Evolutionary conservation across 2,888 invertebrate genomes (phyloP).

Genomic region (Tetanocera ferruginea): DNA sequence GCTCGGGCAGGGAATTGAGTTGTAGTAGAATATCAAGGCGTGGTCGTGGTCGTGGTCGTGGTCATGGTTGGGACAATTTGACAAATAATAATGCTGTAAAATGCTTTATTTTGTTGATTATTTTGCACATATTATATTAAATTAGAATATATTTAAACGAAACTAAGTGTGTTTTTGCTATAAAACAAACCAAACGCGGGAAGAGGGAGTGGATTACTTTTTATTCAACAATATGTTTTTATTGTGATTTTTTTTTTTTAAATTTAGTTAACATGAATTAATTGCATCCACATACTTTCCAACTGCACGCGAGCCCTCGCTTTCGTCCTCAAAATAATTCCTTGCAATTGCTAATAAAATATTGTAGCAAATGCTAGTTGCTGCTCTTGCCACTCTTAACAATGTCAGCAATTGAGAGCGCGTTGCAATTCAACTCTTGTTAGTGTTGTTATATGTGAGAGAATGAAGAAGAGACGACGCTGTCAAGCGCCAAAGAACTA

Average conservation of each 20-base stretch:
- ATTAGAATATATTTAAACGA: slow-evolving; percentile 14
- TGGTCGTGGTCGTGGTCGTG: slow-evolving; percentile 26
- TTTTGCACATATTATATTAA: slow-evolving; percentile 22
- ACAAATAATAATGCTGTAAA: slow-evolving; percentile 33
- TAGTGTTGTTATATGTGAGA: slow-evolving; percentile 10
- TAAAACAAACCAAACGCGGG: slow-evolving; percentile 32
- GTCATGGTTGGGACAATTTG: slow-evolving; percentile 19
- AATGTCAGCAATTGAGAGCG: slow-evolving; percentile 3
- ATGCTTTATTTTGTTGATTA: slow-evolving; percentile 17
- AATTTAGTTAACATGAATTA: slow-evolving; percentile 28
- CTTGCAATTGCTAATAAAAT: slow-evolving; percentile 9
- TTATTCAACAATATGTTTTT: slow-evolving; percentile 18
- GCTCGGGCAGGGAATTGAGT: slow-evolving; percentile 49
- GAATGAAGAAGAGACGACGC: slow-evolving; percentile 1
- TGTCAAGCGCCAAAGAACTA: slow-evolving; percentile 5
- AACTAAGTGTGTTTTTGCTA: slow-evolving; percentile 18
- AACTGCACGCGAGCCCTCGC: slow-evolving; percentile 55
- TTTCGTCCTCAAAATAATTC: slow-evolving; percentile 30
- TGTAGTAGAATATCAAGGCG: slow-evolving; percentile 32
- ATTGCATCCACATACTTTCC: slow-evolving; percentile 50
- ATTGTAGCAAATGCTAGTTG: neutral
- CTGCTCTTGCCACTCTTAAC: neutral
- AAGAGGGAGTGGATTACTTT: slow-evolving; percentile 13
- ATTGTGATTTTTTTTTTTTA: slow-evolving; percentile 37
- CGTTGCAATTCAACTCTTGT: slow-evolving; percentile 22